phyloP scores from a whole-genome alignment of 2,113 vertebrate genomes.

The Sciurus niger region DNA sequence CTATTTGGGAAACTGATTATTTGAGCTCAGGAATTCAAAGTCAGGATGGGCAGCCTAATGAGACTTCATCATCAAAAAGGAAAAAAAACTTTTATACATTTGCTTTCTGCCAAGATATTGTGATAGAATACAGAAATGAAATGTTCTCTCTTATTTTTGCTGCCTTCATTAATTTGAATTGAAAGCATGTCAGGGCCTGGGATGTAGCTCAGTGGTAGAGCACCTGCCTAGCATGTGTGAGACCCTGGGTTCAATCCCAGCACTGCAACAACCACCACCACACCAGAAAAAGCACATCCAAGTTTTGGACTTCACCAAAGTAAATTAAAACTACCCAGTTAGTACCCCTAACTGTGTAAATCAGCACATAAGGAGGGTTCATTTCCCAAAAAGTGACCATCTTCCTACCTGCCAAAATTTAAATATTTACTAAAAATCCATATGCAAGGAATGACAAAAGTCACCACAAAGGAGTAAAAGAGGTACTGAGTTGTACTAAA shows the following conservation, averaged over 20 bases:
- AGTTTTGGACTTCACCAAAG: constrained; percentile 17
- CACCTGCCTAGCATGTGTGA: too few species aligned
- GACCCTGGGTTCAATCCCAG: too few species aligned
- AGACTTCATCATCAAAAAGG: background rate
- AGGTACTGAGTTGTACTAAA: background rate
- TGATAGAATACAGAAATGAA: background rate
- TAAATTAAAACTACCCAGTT: constrained; percentile 12
- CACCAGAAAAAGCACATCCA: background rate
- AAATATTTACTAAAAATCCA: constrained; percentile 42
- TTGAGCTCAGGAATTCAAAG: background rate
- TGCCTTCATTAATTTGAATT: constrained; percentile 29
- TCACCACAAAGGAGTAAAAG: background rate
- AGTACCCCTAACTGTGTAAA: background rate
- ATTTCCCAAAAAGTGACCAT: background rate
- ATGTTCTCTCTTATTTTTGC: constrained; percentile 54
- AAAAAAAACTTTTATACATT: background rate
- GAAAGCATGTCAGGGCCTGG: background rate
- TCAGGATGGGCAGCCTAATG: background rate
- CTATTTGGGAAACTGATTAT: background rate
- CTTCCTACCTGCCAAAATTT: background rate
- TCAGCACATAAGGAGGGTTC: background rate
- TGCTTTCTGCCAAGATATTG: constrained; percentile 25
- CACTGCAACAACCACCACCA: too few species aligned
- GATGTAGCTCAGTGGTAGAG: too few species aligned
- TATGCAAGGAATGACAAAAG: background rate